Evolutionary conservation across 2,797 vertebrate species (phyloP).

Genomic region (Xerus rutilus): DNA sequence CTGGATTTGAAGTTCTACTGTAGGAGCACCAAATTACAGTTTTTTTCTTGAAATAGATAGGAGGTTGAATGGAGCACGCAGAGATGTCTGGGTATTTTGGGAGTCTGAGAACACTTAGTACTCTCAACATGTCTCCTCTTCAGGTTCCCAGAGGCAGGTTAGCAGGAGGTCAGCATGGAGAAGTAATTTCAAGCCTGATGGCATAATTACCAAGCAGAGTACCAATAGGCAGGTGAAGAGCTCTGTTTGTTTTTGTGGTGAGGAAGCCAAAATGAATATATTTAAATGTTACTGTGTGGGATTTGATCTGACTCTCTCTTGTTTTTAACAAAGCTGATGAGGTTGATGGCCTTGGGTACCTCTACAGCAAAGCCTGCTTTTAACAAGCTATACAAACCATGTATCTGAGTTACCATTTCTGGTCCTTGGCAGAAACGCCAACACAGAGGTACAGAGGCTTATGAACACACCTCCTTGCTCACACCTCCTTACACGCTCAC

Average conservation of each 20-base stretch:
- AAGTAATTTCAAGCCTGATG: conserved; percentile 71
- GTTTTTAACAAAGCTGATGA: conserved; percentile 32
- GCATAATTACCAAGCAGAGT: conserved; percentile 9
- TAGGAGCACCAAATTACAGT: conserved; percentile 86
- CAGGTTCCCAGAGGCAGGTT: conserved; percentile 79
- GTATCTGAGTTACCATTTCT: not conserved
- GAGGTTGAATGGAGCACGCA: conserved; percentile 82
- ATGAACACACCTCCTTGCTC: accelerated
- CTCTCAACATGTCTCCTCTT: conserved; percentile 83
- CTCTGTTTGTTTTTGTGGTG: not conserved
- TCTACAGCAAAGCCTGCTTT: not conserved
- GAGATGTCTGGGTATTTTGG: conserved; percentile 85
- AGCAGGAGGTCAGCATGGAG: conserved; percentile 75
- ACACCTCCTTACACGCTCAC: not conserved
- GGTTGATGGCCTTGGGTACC: not conserved
- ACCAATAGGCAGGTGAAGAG: conserved; percentile 51
- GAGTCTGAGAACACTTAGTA: conserved; percentile 87
- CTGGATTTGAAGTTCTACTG: conserved; percentile 80
- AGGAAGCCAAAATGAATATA: conserved; percentile 59
- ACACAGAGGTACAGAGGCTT: not conserved
- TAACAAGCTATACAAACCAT: conserved; percentile 28
- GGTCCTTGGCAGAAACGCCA: not conserved
- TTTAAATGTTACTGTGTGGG: not conserved
- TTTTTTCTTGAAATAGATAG: conserved; percentile 87
- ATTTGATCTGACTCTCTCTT: not conserved